These are phyloP conservation scores for Nomada ruficornis DNA, from an alignment of 2,888 invertebrate species.

Conservation along the genomic window DNA sequence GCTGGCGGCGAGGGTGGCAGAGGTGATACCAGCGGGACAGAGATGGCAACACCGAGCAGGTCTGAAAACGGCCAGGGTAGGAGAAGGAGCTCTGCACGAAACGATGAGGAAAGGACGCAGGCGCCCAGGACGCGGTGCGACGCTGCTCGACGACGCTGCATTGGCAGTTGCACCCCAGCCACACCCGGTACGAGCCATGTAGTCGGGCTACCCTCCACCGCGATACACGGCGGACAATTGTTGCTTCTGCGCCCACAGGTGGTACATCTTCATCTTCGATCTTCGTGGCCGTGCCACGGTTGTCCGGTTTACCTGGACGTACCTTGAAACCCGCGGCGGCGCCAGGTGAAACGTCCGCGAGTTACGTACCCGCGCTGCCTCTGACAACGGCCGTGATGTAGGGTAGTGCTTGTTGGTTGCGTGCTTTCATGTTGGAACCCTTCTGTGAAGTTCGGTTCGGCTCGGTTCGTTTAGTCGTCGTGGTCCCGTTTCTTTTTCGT, in stretches of 20 bases:
- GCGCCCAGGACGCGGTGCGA: slow-evolving; percentile 75
- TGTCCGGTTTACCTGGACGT: slow-evolving; percentile 28
- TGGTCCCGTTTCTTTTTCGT: slow-evolving; percentile 7
- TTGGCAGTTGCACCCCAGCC: slow-evolving; percentile 83
- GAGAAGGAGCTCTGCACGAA: slow-evolving; percentile 70
- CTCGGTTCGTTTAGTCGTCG: slow-evolving; percentile 36
- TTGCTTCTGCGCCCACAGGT: slow-evolving; percentile 84
- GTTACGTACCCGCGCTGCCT: slow-evolving; percentile 1
- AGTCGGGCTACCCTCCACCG: slow-evolving; percentile 83
- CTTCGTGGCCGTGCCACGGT: slow-evolving; percentile 63
- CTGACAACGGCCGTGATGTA: too few relatives aligned
- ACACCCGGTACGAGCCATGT: slow-evolving; percentile 84
- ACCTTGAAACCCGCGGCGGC: not conserved
- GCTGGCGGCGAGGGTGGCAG: slow-evolving; percentile 21
- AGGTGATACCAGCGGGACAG: not conserved
- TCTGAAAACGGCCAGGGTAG: slow-evolving; percentile 25
- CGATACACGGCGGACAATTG: slow-evolving; percentile 84
- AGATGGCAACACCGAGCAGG: slow-evolving; percentile 35
- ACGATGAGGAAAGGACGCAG: slow-evolving; percentile 74
- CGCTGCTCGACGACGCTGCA: slow-evolving; percentile 73
- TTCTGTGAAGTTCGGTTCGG: too few relatives aligned
- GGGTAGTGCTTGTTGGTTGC: too few relatives aligned
- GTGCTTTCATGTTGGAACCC: not conserved
- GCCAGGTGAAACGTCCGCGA: slow-evolving; percentile 15
- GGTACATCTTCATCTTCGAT: slow-evolving; percentile 79